phyloP scores from a whole-genome alignment of 1,140 invertebrate species.

The Drosophila setifemur region DNA sequence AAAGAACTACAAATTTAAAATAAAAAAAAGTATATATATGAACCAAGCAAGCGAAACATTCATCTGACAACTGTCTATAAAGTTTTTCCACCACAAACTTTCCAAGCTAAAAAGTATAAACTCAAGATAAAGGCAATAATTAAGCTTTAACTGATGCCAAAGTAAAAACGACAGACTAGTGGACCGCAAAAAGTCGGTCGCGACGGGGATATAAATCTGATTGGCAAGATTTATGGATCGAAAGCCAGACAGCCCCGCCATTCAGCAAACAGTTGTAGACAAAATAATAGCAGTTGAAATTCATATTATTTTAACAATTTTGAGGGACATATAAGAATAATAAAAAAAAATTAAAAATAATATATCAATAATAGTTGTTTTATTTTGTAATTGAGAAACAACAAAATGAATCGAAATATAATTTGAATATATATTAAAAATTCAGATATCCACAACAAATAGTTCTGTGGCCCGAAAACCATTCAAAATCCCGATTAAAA shows the following conservation, averaged over 20 bases:
- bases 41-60: constrained; percentile 11
- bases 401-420: neutral
- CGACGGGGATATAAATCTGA: constrained; percentile 43
- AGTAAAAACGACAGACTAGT: constrained; percentile 2
- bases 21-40: neutral
- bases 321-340: no score
- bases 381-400: no score
- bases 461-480: no score
- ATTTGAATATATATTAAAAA: neutral
- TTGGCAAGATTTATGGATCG: constrained; percentile 54
- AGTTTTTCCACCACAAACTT: constrained; percentile 23
- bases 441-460: no score
- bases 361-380: no score
- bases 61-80: constrained; percentile 30
- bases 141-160: constrained; percentile 42
- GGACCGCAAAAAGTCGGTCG: constrained; percentile 5
- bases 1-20: constrained; percentile 3
- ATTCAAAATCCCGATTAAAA: no score
- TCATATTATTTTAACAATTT: no score
- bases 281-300: no score
- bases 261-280: no score
- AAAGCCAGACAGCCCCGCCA: neutral
- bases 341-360: no score
- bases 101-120: constrained; percentile 22
- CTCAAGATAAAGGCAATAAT: constrained; percentile 44